Conservation (phyloP, 2,797 vertebrate genomes). For the Ctenosaura bakeri region DNA sequence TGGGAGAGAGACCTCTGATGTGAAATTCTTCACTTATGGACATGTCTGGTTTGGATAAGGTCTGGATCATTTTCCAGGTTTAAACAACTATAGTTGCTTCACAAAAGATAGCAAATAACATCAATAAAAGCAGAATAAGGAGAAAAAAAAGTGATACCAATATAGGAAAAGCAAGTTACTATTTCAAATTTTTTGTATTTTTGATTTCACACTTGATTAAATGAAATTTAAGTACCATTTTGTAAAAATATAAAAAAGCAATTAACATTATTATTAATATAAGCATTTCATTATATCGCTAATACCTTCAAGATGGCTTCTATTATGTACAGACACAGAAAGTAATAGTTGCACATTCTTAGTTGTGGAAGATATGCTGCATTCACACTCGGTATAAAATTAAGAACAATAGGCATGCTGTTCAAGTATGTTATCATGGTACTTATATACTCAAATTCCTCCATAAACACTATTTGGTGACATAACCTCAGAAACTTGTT, state of each 20-base stretch:
- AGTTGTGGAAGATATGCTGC: conserved; percentile 40
- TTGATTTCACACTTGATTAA: background rate
- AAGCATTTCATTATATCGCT: background rate
- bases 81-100: background rate
- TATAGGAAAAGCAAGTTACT: background rate
- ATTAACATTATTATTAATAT: conserved; percentile 18
- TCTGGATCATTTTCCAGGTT: background rate
- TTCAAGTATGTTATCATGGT: conserved; percentile 62
- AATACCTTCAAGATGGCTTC: conserved; percentile 73
- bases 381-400: conserved; percentile 15
- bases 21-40: background rate
- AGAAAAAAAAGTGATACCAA: conserved; percentile 2
- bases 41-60: background rate
- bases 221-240: background rate
- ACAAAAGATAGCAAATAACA: background rate
- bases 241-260: conserved; percentile 3
- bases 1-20: background rate
- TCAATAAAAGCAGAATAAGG: background rate
- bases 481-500: conserved; percentile 25
- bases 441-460: conserved; percentile 70
- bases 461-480: conserved; percentile 60
- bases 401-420: conserved; percentile 44
- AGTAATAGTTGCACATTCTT: conserved; percentile 42
- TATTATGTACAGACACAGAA: conserved; percentile 60
- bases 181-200: background rate